Percentiles rank a stretch among this genome's conserved stretches.
Evolutionary conservation across 64 coral and sea anemone genomes (phyloP).

Genomic region (Hydrozoanthus tunicans): DNA sequence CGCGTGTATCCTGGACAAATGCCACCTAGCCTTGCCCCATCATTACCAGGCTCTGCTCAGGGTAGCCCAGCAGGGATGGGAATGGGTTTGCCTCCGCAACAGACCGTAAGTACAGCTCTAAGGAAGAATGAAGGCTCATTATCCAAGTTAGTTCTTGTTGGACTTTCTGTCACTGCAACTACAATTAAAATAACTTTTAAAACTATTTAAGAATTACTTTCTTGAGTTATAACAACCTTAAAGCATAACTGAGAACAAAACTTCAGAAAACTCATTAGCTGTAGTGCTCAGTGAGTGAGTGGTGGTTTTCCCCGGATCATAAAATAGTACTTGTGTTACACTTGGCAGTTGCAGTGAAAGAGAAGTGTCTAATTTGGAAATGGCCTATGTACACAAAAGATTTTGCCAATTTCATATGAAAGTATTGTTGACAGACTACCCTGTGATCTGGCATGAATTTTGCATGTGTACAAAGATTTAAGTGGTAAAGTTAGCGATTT

Average conservation of each 20-base stretch:
- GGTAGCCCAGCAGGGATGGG: constrained; percentile 17
- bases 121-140: constrained; percentile 9
- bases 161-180: not conserved
- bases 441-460: not conserved
- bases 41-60: constrained; percentile 15
- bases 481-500: constrained; percentile 1
- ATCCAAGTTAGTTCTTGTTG: not conserved
- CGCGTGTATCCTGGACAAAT: constrained; percentile 66
- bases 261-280: too few relatives aligned
- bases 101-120: constrained; percentile 55
- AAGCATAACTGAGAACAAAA: too few relatives aligned
- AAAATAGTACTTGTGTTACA: too few relatives aligned
- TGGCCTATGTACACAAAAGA: too few relatives aligned
- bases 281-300: too few relatives aligned
- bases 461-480: not conserved
- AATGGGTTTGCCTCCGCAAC: constrained; percentile 53
- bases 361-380: too few relatives aligned
- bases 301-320: too few relatives aligned
- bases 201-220: not conserved
- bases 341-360: too few relatives aligned
- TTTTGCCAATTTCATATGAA: too few relatives aligned
- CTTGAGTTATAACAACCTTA: not conserved
- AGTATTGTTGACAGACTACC: too few relatives aligned
- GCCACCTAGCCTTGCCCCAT: constrained; percentile 61
- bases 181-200: not conserved